Percentiles rank a stretch among this genome's conserved stretches.
Evolutionary conservation across 2,113 vertebrate species (phyloP).

Genomic region (Otis tarda): DNA sequence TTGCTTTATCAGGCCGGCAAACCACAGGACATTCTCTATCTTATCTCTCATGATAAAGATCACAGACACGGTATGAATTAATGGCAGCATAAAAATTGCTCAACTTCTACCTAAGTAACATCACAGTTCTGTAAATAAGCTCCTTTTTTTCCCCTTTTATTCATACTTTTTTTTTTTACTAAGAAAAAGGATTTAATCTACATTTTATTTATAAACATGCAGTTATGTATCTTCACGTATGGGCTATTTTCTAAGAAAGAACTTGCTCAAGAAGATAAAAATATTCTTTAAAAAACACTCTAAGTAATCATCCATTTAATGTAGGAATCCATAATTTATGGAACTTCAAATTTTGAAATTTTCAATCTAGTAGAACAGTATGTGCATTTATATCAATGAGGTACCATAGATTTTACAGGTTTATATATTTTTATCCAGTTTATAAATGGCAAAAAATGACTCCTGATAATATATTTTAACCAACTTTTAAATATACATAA

Average conservation of each 20-base stretch:
- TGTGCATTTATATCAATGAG: neutral
- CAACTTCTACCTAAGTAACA: neutral
- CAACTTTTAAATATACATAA: neutral
- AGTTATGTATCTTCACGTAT: neutral
- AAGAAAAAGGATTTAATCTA: neutral
- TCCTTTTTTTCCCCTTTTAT: neutral
- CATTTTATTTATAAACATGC: neutral
- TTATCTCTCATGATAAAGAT: constrained; percentile 30
- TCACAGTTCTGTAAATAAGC: neutral
- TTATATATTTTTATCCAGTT: neutral
- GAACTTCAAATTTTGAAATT: neutral
- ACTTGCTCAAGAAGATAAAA: neutral
- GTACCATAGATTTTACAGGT: neutral
- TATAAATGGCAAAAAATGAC: neutral
- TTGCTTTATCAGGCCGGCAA: constrained; percentile 21
- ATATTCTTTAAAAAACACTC: neutral
- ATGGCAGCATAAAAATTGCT: neutral
- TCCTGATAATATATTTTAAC: neutral
- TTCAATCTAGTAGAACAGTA: neutral
- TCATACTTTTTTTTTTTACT: neutral
- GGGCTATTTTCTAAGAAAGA: neutral
- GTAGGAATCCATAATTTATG: neutral
- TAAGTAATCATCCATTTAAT: neutral
- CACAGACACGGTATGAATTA: neutral
- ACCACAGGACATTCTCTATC: constrained; percentile 1